Percentiles rank a stretch among this genome's conserved stretches.
Evolutionary conservation across 2,113 vertebrate genomes (phyloP).

Genomic region (Oryzias melastigma): DNA sequence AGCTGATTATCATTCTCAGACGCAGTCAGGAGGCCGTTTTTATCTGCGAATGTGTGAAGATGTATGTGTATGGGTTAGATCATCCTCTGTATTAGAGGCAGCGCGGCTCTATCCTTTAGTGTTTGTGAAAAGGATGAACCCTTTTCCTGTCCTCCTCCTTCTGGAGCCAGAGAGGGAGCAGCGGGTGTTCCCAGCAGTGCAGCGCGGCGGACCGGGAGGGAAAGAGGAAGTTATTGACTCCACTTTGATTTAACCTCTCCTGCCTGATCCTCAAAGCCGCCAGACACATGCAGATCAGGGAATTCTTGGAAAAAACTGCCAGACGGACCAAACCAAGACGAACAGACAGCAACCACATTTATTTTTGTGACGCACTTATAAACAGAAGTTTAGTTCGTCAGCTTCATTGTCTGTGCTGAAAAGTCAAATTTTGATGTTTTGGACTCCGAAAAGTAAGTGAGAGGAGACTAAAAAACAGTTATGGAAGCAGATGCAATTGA

Average conservation of each 20-base stretch:
- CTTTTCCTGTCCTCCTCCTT: constrained; percentile 56
- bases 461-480: too few species aligned
- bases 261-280: constrained; percentile 48
- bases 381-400: too few species aligned
- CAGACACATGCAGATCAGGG: constrained; percentile 49
- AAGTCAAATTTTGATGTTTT: too few species aligned
- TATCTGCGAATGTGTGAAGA: constrained; percentile 28
- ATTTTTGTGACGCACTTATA: neutral
- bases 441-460: too few species aligned
- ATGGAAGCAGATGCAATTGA: too few species aligned
- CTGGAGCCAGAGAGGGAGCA: constrained; percentile 45
- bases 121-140: constrained; percentile 56
- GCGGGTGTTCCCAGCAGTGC: constrained; percentile 61
- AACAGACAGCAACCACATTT: neutral
- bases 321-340: neutral
- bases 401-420: too few species aligned
- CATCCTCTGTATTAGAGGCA: constrained; percentile 63
- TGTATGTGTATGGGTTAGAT: constrained; percentile 52
- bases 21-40: constrained; percentile 45
- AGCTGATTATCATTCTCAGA: constrained; percentile 71
- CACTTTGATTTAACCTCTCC: constrained; percentile 70
- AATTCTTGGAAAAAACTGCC: constrained; percentile 42
- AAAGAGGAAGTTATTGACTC: constrained; percentile 70
- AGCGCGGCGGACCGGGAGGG: constrained; percentile 42
- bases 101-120: constrained; percentile 45